Base-by-base conservation (phyloP, 2,113 vertebrate genomes). In the Bufo bufo region DNA sequence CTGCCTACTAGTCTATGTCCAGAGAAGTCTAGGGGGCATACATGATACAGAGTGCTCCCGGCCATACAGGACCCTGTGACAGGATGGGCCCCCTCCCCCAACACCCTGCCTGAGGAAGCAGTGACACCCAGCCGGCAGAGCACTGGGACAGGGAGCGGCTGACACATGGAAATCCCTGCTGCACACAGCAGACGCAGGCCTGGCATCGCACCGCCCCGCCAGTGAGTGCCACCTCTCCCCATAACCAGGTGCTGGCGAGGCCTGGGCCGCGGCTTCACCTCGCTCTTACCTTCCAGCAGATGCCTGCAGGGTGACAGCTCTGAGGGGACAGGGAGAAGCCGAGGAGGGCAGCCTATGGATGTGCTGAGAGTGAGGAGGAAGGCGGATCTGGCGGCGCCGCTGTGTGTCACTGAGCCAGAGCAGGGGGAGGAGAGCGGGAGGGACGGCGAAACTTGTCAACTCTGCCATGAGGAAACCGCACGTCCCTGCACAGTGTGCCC, bases 381-480 rank as follows among this genome's bases (percentile, higher is more conserved):
- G 87, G 87, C 75, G 87, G 87, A 23, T 77, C 71, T 77, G 75
- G 19, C 9, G 5, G 17, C 50, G 77, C 19, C 14, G 58, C 69
- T 61, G 87, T 52, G 69, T 88, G 87, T 84, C 87, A 88, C 71
- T 33, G 87, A 88, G 87, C 87, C 58, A 45, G 87, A 56, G 58
- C 71, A 23, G 69, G 81, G 87, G 87, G 87, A 56, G 87, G 87
- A 79, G 81, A 74, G 78, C 81, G 86, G 86, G 87, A 84, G 87
- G 87, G 87, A 88, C 81, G 3, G 47, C 72, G 50, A 61, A 88
- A 88, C 87, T 88, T 88, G 87, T 84, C 87, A 88, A 84, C 74
- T 83, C 56, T 87, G 77, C 85, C 43, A 45, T 43, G 2, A 49
- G 0, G 52, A 5, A 52, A 58, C 56, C 12, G 56, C 56, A 58